Conservation (phyloP, 37 sponge, comb jelly and placozoan genomes). For the Tethya wilhelma region DNA sequence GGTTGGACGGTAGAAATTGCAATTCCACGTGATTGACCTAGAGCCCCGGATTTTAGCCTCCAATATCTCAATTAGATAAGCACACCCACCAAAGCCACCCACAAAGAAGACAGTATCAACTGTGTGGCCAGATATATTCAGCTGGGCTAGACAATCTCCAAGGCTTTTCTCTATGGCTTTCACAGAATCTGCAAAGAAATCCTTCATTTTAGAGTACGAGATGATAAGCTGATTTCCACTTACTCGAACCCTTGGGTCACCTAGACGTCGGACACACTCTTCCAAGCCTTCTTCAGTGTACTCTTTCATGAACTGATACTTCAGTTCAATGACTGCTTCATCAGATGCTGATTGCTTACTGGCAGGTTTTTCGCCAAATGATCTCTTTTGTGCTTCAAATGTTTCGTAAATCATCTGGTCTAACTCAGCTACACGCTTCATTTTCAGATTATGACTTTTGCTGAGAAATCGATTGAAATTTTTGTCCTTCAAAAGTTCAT, state of each 20-base stretch:
- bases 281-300: not conserved
- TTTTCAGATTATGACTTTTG: not conserved
- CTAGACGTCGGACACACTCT: not conserved
- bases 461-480: conserved; percentile 1
- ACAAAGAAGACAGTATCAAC: conserved; percentile 24
- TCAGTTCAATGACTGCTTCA: not conserved
- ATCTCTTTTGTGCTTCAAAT: conserved; percentile 35
- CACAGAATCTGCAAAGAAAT: conserved; percentile 19
- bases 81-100: conserved; percentile 54
- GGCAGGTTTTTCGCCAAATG: conserved; percentile 13
- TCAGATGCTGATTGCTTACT: too few relatives aligned
- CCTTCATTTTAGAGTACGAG: not conserved
- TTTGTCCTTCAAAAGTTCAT: conserved; percentile 11
- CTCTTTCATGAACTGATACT: not conserved
- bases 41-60: too few relatives aligned
- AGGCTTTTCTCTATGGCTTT: conserved; percentile 10
- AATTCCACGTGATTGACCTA: not conserved
- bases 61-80: conserved; percentile 5
- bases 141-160: not conserved
- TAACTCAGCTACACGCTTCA: conserved; percentile 7
- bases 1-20: not conserved
- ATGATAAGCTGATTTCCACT: not conserved
- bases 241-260: not conserved
- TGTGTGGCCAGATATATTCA: not conserved
- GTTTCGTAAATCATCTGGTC: conserved; percentile 9